Percentiles rank a stretch among this genome's conserved stretches.
Evolutionary conservation across 2,797 vertebrate genomes (phyloP).

Genomic region (Selene dorsalis): DNA sequence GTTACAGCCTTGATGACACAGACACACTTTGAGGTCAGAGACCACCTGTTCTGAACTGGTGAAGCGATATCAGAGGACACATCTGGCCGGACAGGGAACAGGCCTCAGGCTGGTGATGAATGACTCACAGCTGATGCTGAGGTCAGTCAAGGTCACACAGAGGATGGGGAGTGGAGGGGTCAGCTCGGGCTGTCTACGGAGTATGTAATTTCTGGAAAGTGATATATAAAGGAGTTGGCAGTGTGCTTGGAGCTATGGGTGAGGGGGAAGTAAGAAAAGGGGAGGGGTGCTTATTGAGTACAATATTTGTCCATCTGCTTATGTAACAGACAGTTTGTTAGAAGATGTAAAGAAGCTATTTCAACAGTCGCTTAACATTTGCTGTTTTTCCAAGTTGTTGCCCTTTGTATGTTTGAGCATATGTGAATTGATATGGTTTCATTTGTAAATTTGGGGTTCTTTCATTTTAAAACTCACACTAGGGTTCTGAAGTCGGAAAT

Average conservation of each 20-base stretch:
- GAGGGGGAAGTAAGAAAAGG: neutral
- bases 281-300: neutral
- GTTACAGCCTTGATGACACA: constrained; percentile 30
- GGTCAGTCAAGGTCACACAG: constrained; percentile 55
- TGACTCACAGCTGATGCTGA: constrained; percentile 73
- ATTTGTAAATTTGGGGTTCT: neutral
- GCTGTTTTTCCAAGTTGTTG: neutral
- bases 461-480: constrained; percentile 7
- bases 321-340: neutral
- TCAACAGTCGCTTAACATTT: neutral
- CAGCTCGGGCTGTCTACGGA: constrained; percentile 7
- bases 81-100: constrained; percentile 74
- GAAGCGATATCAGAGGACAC: constrained; percentile 77
- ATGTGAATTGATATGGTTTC: neutral
- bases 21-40: constrained; percentile 64
- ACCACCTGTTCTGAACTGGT: constrained; percentile 72
- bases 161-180: constrained; percentile 23
- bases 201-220: constrained; percentile 12
- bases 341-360: constrained; percentile 4
- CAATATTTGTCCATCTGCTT: neutral
- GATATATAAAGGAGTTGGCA: neutral
- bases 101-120: constrained; percentile 62
- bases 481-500: constrained; percentile 12
- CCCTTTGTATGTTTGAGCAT: neutral
- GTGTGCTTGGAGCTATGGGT: neutral